A percentile compares a stretch with the other conserved stretches of the same genome.
Conservation (phyloP, 2,797 vertebrate species). For the Numenius phaeopus region DNA sequence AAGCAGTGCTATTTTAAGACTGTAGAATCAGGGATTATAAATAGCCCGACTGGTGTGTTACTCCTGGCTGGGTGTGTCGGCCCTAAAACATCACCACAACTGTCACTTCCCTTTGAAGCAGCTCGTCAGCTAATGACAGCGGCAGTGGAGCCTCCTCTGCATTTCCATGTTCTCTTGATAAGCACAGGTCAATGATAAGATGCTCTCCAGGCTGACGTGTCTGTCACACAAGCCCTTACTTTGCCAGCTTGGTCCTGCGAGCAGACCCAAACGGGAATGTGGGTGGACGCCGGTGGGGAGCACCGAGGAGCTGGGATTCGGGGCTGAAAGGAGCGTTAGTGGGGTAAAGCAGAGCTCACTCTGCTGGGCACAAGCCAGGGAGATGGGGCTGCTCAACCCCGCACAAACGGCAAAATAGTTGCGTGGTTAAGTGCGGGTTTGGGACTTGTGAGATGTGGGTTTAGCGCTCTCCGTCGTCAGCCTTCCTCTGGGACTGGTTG, state of each 20-base stretch:
- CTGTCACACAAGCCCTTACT: background rate
- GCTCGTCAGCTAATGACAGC: background rate
- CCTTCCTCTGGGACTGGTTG: background rate
- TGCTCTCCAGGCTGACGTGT: background rate
- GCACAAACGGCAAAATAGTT: background rate
- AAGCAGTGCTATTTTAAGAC: slow-evolving; percentile 49
- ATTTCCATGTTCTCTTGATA: background rate
- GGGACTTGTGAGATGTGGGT: background rate
- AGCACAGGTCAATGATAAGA: background rate
- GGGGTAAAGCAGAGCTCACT: accelerated
- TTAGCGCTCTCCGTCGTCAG: accelerated
- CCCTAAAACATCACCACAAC: background rate
- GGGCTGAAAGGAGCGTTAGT: background rate
- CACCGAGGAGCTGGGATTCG: accelerated
- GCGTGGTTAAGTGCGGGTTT: accelerated
- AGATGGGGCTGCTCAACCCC: background rate
- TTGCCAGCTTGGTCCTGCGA: accelerated
- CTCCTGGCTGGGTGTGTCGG: slow-evolving; percentile 35
- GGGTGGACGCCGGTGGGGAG: background rate
- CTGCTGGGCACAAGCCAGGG: background rate
- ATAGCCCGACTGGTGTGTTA: slow-evolving; percentile 30
- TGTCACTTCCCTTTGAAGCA: slow-evolving; percentile 46
- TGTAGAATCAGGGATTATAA: slow-evolving; percentile 39
- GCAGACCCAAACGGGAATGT: accelerated
- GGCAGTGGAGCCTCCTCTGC: background rate